Evolutionary conservation across 2,888 invertebrate genomes (phyloP).

Genomic region (Mesorhabditis spiculigera): DNA sequence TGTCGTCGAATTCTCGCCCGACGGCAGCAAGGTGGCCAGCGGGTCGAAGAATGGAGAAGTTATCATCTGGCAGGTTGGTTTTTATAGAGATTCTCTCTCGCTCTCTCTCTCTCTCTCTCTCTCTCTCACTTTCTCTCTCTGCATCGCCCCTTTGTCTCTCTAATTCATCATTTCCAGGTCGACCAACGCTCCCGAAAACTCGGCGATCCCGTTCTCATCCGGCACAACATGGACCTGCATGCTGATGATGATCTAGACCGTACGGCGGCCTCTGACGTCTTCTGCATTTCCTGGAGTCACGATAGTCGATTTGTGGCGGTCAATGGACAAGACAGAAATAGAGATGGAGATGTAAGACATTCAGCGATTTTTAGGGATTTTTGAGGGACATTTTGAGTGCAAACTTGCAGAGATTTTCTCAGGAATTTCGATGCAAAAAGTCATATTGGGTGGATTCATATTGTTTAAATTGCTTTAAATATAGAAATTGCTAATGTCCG

Average conservation of each 20-base stretch:
- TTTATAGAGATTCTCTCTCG: background rate
- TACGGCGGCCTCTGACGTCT: background rate
- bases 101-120: too few relatives aligned
- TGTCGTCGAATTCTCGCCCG: background rate
- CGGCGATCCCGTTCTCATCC: background rate
- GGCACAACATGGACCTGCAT: background rate
- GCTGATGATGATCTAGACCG: too few relatives aligned
- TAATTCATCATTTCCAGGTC: background rate
- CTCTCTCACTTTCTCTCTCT: background rate
- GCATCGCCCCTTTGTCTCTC: too few relatives aligned
- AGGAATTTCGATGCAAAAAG: too few relatives aligned
- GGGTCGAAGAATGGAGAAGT: constrained; percentile 2
- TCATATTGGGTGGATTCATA: too few relatives aligned
- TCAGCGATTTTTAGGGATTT: background rate
- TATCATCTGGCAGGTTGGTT: background rate
- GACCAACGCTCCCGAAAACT: background rate
- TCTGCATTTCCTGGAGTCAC: background rate
- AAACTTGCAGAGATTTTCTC: too few relatives aligned
- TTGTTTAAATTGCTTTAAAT: too few relatives aligned
- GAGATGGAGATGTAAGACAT: background rate
- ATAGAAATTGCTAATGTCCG: too few relatives aligned
- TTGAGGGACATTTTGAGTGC: too few relatives aligned
- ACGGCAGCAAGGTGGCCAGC: background rate
- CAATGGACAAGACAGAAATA: background rate
- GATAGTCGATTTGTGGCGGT: background rate